Evolutionary conservation across 2,888 invertebrate genomes (phyloP).

Genomic region (Helicoverpa assulta): DNA sequence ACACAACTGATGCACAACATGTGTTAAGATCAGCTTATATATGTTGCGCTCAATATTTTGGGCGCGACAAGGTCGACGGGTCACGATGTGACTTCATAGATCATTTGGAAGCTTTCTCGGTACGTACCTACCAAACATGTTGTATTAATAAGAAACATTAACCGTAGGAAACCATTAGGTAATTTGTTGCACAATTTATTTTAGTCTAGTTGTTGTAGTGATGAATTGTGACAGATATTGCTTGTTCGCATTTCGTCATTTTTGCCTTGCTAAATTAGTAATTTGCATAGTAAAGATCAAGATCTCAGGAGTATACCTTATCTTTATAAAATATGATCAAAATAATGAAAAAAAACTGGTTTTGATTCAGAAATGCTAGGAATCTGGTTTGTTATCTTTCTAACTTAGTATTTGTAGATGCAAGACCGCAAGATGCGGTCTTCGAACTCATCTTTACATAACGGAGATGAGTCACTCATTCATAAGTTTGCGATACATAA

Average conservation of each 20-base stretch:
- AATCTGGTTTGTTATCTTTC: too few species aligned
- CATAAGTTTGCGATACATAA: constrained; percentile 38
- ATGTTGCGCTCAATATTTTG: constrained; percentile 73
- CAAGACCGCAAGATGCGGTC: constrained; percentile 62
- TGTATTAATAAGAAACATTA: constrained; percentile 46
- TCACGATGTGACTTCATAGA: constrained; percentile 71
- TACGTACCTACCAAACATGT: constrained; percentile 47
- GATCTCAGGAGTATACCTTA: not conserved
- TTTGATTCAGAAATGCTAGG: too few species aligned
- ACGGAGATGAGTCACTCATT: constrained; percentile 66
- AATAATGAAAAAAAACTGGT: not conserved
- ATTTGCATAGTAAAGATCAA: constrained; percentile 7
- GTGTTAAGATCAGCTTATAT: constrained; percentile 76
- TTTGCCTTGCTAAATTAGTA: constrained; percentile 18
- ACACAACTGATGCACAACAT: constrained; percentile 77
- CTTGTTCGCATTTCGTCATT: constrained; percentile 25
- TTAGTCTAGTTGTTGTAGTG: constrained; percentile 46
- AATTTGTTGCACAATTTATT: constrained; percentile 52
- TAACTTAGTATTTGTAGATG: not conserved
- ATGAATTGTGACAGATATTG: constrained; percentile 45
- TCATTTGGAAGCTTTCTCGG: constrained; percentile 61
- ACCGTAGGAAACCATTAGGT: constrained; percentile 39
- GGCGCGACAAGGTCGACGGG: constrained; percentile 83
- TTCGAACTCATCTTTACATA: constrained; percentile 62
- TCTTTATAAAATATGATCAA: not conserved